phyloP scores from a whole-genome alignment of 53 echinoderm and acorn worm species.

The Holothuria scabra region DNA sequence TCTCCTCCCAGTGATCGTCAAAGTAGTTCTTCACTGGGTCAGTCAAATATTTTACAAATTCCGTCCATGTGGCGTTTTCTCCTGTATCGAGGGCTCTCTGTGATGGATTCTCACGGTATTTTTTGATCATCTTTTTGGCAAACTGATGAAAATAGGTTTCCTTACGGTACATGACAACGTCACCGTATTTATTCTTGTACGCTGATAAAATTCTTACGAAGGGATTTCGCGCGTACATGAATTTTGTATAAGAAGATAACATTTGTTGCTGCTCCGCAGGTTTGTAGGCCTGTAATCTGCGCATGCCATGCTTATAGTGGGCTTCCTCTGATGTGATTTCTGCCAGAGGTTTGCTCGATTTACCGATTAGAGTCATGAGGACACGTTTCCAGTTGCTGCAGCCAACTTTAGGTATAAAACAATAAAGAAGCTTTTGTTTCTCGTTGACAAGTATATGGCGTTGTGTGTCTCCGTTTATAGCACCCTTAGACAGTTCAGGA shows the following conservation, averaged over 20 bases:
- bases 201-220: constrained; percentile 84
- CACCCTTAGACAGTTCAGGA: constrained; percentile 64
- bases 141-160: constrained; percentile 83
- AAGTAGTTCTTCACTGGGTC: constrained; percentile 63
- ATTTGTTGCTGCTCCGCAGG: constrained; percentile 53
- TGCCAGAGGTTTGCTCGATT: constrained; percentile 20
- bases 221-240: constrained; percentile 80
- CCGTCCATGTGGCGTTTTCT: constrained; percentile 89
- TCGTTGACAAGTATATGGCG: constrained; percentile 88
- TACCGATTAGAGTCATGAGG: constrained; percentile 69
- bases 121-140: constrained; percentile 80
- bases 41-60: constrained; percentile 81
- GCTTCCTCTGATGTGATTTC: constrained; percentile 77
- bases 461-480: constrained; percentile 67
- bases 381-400: constrained; percentile 94
- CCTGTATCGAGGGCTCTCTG: constrained; percentile 73
- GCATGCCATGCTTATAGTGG: constrained; percentile 83
- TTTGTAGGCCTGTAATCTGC: constrained; percentile 59
- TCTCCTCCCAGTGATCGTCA: constrained; percentile 95
- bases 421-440: constrained; percentile 76
- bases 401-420: constrained; percentile 75
- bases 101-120: constrained; percentile 74
- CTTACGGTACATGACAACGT: constrained; percentile 68
- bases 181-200: constrained; percentile 61
- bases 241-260: constrained; percentile 76